Evolutionary conservation across 2,888 invertebrate genomes (phyloP).

Genomic region (Notodonta ziczac): DNA sequence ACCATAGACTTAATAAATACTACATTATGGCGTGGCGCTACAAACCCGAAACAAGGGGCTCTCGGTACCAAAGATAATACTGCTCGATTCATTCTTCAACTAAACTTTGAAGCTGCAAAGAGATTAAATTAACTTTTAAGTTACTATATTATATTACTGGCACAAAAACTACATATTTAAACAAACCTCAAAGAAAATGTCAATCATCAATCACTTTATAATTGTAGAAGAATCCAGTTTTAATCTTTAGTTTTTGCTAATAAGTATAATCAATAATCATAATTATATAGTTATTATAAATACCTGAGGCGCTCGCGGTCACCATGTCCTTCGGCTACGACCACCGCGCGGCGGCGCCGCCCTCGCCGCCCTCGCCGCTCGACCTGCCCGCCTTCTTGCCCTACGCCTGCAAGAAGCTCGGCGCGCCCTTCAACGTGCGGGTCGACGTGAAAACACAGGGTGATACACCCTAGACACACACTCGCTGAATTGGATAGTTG

Average conservation of each 20-base stretch:
- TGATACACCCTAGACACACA: not conserved
- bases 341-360: conserved; percentile 28
- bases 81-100: too few species aligned
- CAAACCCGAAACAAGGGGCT: too few species aligned
- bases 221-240: not conserved
- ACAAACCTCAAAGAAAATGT: not conserved
- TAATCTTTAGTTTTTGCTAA: not conserved
- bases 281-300: conserved; percentile 1
- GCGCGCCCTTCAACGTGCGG: conserved; percentile 34
- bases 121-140: not conserved
- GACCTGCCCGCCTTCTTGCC: conserved; percentile 40
- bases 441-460: conserved; percentile 21
- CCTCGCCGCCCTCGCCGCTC: conserved; percentile 26
- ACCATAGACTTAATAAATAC: too few species aligned
- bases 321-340: not conserved
- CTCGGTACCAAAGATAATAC: too few species aligned
- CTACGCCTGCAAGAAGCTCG: conserved; percentile 40
- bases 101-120: not conserved
- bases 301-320: not conserved
- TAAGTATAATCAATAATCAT: not conserved
- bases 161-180: not conserved
- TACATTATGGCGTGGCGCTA: too few species aligned
- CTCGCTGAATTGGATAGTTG: too few species aligned
- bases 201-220: not conserved
- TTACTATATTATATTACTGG: not conserved